Evolutionary conservation across 2,113 vertebrate genomes (phyloP).

Genomic region (Oncorhynchus gorbuscha): DNA sequence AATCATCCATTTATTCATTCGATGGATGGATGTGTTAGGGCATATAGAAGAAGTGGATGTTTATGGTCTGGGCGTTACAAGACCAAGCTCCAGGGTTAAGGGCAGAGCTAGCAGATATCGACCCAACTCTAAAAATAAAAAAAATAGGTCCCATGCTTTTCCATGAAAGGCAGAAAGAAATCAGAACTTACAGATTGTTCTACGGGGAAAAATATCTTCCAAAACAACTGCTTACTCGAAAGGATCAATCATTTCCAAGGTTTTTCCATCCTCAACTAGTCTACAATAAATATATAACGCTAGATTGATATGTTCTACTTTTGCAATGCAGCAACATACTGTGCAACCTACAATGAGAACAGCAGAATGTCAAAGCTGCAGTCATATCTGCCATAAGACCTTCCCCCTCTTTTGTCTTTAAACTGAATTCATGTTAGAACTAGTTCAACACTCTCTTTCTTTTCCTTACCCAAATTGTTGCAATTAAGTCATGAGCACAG

Average conservation of each 20-base stretch:
- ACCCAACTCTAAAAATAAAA: neutral
- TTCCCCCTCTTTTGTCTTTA: too few relatives aligned
- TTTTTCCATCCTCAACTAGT: neutral
- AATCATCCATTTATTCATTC: neutral
- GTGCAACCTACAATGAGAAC: neutral
- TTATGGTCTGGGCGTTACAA: neutral
- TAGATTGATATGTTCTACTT: neutral
- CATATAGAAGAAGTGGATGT: neutral
- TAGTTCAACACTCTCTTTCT: too few relatives aligned
- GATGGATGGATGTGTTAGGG: neutral
- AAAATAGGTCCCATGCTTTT: neutral
- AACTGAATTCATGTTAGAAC: too few relatives aligned
- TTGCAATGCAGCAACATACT: neutral
- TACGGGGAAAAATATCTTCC: neutral
- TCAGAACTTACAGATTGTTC: neutral
- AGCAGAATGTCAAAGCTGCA: neutral
- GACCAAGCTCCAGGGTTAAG: conserved; percentile 12
- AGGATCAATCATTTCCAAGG: conserved; percentile 10
- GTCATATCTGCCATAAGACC: too few relatives aligned
- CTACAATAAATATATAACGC: neutral
- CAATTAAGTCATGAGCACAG: neutral
- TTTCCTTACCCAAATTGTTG: too few relatives aligned
- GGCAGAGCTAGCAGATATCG: conserved; percentile 21
- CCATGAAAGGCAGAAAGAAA: neutral
- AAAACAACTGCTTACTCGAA: neutral